Base-by-base conservation (phyloP, 37 sponge, comb jelly and placozoan species). In the Haliclona indistincta region DNA sequence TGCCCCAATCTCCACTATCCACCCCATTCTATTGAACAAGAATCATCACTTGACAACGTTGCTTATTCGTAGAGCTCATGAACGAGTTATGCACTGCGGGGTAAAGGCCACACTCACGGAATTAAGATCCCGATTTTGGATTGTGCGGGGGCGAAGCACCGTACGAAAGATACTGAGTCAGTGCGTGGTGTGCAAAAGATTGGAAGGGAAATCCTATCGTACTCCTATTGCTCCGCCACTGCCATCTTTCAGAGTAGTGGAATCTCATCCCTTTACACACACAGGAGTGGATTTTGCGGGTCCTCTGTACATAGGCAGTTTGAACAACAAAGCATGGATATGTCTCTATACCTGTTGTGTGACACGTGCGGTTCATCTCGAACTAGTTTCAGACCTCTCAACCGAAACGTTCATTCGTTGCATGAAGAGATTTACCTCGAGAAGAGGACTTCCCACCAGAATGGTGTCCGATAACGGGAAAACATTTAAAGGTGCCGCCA, bases 391-490 rank as follows among this genome's bases (percentile, higher is more conserved):
- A 43, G 49, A 45, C 2, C 41, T 76, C 34, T 42, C 77, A 25
- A 37, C 77, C 3, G 37, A 76, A 0, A 1, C 77, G 2, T 76
- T 76, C 26, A 39, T 76, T 40, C 66, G 29, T 0, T 43, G 53
- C 44, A 45, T 76, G n/a, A 76, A 49, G 66, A 38, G 77, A 23
- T 76, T 76, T 33, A 40, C 77, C 15, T 28, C 65, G 29, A 40
- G 77, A 33, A 10, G 77, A 76, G 77, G 77, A 23, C 29, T 68
- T 8, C 66, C 77, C 19, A 7, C 37, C 23, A 54, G 26, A 35
- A 67, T 68, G 53, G 8, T 68, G 5, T 78, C 60, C 15, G 79
- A 79, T 40, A 79, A 79, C 54, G 68, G 54, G 3, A 49, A 63
- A 45, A 76, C 52, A 3, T 76, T 76, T 47, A 64, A 76, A n/a